A percentile compares a stretch with the other conserved stretches of the same genome.
These are phyloP conservation scores for Salminus brasiliensis DNA, from an alignment of 2,113 vertebrate genomes.

Conservation along the genomic window DNA sequence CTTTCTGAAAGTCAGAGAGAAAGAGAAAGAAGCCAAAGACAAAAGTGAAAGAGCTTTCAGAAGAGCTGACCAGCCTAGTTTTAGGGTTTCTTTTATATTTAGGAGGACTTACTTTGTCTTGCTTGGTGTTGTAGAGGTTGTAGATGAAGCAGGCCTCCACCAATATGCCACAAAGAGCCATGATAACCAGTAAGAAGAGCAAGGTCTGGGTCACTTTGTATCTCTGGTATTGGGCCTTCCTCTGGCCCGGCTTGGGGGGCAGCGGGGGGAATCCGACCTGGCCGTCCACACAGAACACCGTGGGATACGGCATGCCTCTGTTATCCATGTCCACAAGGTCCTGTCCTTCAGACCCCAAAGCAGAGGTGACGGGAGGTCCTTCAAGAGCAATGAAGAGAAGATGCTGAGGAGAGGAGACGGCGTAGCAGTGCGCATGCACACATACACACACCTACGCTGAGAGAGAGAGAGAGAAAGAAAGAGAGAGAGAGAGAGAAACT, in stretches of 20 bases:
- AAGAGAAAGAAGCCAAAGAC: background rate
- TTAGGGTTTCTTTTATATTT: no score
- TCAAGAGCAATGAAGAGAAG: background rate
- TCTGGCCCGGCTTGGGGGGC: slow-evolving; percentile 46
- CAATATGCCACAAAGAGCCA: slow-evolving; percentile 66
- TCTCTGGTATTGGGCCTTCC: accelerated
- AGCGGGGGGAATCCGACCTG: slow-evolving; percentile 54
- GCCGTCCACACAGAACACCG: slow-evolving; percentile 77
- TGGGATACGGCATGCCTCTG: slow-evolving; percentile 43
- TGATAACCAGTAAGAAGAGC: slow-evolving; percentile 69
- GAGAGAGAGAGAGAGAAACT: no score
- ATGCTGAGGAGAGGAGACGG: slow-evolving; percentile 8
- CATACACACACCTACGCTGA: background rate
- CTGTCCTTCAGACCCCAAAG: background rate
- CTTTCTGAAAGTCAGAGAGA: background rate
- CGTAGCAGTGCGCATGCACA: background rate
- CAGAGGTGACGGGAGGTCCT: slow-evolving; percentile 5
- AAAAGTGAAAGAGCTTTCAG: background rate
- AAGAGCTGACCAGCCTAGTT: background rate
- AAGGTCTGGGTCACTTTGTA: slow-evolving; percentile 36
- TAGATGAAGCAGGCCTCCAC: slow-evolving; percentile 80
- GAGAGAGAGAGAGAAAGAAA: no score
- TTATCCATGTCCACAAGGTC: slow-evolving; percentile 58
- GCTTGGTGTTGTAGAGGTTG: slow-evolving; percentile 49
- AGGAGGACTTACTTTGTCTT: slow-evolving; percentile 49